A percentile compares a stretch with the other conserved stretches of the same genome.
These are phyloP conservation scores for Pollachius pollachius DNA, from an alignment of 2,113 vertebrate species.

Conservation along the genomic window DNA sequence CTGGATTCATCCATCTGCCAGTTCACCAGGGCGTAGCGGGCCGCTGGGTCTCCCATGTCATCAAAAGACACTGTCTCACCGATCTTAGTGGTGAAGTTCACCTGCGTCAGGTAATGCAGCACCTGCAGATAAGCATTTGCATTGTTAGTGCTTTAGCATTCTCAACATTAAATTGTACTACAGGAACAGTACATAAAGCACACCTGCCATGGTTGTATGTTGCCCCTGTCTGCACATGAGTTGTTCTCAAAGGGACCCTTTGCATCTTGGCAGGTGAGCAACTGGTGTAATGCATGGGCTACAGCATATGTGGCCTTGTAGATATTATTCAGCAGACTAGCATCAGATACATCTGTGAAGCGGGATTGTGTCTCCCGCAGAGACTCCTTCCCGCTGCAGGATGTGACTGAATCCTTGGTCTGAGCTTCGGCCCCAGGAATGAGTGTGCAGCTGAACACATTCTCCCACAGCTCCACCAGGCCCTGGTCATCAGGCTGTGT, in stretches of 20 bases:
- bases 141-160: background rate
- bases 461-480: slow-evolving; percentile 74
- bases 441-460: slow-evolving; percentile 63
- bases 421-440: slow-evolving; percentile 22
- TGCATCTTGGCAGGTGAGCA: slow-evolving; percentile 62
- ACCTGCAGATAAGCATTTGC: slow-evolving; percentile 52
- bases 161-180: background rate
- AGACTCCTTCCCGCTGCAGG: slow-evolving; percentile 69
- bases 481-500: slow-evolving; percentile 56
- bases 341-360: slow-evolving; percentile 74
- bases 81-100: slow-evolving; percentile 72
- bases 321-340: slow-evolving; percentile 73
- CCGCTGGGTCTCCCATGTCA: slow-evolving; percentile 68
- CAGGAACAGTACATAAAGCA: background rate
- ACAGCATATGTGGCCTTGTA: slow-evolving; percentile 76
- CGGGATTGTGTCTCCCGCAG: slow-evolving; percentile 54
- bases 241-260: slow-evolving; percentile 67
- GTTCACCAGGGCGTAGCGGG: slow-evolving; percentile 73
- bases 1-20: slow-evolving; percentile 69
- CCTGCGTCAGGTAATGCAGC: slow-evolving; percentile 67
- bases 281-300: slow-evolving; percentile 65
- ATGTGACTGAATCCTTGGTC: slow-evolving; percentile 10
- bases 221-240: slow-evolving; percentile 59
- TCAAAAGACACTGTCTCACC: slow-evolving; percentile 73
- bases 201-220: slow-evolving; percentile 74